Conservation (phyloP, 1,140 invertebrate species). For the Solenopsis fugax region DNA sequence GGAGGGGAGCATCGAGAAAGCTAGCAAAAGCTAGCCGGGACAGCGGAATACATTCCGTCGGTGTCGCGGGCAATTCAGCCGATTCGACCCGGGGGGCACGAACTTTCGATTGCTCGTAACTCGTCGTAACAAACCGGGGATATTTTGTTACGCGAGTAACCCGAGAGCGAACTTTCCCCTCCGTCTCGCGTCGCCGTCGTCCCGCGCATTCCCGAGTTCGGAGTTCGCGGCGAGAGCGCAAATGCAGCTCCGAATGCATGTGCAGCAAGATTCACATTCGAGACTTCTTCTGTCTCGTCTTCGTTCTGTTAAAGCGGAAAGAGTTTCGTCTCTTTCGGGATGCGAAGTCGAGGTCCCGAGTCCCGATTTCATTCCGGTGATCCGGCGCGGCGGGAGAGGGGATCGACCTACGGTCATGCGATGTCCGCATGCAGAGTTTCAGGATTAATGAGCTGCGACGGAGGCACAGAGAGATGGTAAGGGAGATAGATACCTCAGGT, state of each 20-base stretch:
- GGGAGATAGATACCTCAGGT: background rate
- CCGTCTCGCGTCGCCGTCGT: no score
- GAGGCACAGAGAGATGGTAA: background rate
- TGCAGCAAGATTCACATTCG: no score
- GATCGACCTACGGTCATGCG: background rate
- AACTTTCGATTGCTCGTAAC: constrained; percentile 72
- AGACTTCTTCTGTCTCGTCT: background rate
- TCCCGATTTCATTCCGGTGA: background rate
- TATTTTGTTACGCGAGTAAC: constrained; percentile 64
- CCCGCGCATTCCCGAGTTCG: background rate
- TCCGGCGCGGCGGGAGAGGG: no score
- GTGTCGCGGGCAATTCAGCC: constrained; percentile 23
- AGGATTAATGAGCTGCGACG: constrained; percentile 16
- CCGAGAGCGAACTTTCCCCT: background rate
- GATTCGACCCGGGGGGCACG: constrained; percentile 34
- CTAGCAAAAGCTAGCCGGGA: background rate
- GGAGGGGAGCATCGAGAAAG: background rate
- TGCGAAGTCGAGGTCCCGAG: background rate
- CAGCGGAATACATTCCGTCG: constrained; percentile 36
- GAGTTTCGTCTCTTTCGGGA: background rate
- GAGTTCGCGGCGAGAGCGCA: background rate
- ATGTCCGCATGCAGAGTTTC: background rate
- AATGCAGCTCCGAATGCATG: no score
- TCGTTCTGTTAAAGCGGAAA: background rate
- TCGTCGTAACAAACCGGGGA: constrained; percentile 66